Evolutionary conservation across 2,113 vertebrate genomes (phyloP).

Genomic region (Corvus moneduloides): DNA sequence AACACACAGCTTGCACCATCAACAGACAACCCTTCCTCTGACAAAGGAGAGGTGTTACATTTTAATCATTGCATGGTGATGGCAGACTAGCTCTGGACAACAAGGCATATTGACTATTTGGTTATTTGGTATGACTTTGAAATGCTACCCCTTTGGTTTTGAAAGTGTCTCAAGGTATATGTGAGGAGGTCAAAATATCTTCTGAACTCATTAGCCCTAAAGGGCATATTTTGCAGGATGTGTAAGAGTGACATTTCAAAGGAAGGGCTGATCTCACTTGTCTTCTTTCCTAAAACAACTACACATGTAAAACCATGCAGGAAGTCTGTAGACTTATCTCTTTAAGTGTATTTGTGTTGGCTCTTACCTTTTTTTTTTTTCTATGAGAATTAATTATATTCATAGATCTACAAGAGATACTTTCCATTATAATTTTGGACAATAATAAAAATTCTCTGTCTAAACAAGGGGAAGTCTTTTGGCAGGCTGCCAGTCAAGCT

Average conservation of each 20-base stretch:
- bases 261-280: not conserved
- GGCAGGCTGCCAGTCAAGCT: not conserved
- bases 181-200: not conserved
- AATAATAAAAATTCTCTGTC: not conserved
- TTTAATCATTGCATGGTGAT: not conserved
- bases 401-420: not conserved
- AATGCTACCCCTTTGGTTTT: not conserved
- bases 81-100: not conserved
- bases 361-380: not conserved
- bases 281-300: not conserved
- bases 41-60: not conserved
- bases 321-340: not conserved
- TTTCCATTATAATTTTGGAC: not conserved
- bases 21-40: not conserved
- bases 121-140: not conserved
- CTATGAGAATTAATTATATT: not conserved
- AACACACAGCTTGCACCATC: not conserved
- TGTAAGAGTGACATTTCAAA: not conserved
- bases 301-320: not conserved
- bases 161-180: not conserved
- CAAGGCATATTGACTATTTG: not conserved
- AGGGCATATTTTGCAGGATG: not conserved
- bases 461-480: conserved; percentile 30
- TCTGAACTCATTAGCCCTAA: not conserved
- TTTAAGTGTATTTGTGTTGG: not conserved